Base-by-base conservation (phyloP, 2,113 vertebrate genomes). In the Cavia porcellus region DNA sequence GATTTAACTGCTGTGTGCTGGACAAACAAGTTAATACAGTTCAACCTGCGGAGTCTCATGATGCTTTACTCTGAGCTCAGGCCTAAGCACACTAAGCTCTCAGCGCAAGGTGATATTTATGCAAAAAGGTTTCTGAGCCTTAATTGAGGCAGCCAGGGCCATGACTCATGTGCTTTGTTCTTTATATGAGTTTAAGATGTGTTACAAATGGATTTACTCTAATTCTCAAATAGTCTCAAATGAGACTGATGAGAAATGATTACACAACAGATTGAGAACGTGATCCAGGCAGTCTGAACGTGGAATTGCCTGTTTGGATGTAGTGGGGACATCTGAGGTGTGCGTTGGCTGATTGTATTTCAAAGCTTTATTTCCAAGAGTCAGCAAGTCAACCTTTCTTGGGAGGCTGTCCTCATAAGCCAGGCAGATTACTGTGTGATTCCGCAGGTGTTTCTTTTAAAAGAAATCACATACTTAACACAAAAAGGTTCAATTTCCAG, bases 341-440 rank as follows among this genome's bases (percentile, higher is more conserved):
- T 25, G 62, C 19, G 10, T 22, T 45, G 24, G 11, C 30, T 30
- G 50, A 57, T 12, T 94, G 57, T 77, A 87, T 80, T 75, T 30
- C 50, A 55, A 66, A 66, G 74, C 57, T 55, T 80, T 38, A 61
- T 52, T 79, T 68, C 66, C 35, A 59, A 55, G 20, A 22, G 45
- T 91, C 19, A 17, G 50, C 19, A 57, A 38, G 12, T 79, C 50
- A 72, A 17, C 13, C 35, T 95, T 90, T 82, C 75, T 70, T 25
- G 13, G 79, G 75, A 81, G 32, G 24, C 35, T 35, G 4, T 6
- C 13, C 79, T 87, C 4, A 1, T 47, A 50, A 83, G 28, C 20
- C 14, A 28, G 6, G 4, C 17, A 25, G 52, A 20, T 68, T 55
- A 35, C 30, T 4, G 0, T 0, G 4, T 47, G 3, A 0, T 19